Base-by-base conservation (phyloP, 1,140 invertebrate species). In the Brachystomella parvula region DNA sequence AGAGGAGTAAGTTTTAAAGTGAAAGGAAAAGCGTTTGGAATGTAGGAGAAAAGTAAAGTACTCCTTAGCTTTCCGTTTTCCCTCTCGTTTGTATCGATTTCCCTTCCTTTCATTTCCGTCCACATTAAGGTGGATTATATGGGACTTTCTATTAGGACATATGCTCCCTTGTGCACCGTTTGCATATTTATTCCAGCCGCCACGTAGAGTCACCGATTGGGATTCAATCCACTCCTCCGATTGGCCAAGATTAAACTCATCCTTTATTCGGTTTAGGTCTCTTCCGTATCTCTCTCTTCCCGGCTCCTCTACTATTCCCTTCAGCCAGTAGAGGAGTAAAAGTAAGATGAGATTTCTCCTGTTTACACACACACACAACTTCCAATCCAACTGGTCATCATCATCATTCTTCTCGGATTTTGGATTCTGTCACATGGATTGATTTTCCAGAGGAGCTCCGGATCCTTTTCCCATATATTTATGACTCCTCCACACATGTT, bases 11-110 rank as follows among this genome's bases (percentile, higher is more conserved):
- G 15, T 53, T 53, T 53, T 53, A 53, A 53, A 53, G 24, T 53
- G 49, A 53, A 53, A 53, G 49, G 9, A 53, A 53, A 53, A 53
- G 49, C 49, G 49, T 53, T 24, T 53, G 49, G 49, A 24, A 53
- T 53, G 49, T 17, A 53, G 9, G 49, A 53, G 49, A 24, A 53
- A 53, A 53, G 49, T 53, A 53, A 53, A 53, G 21, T 9, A 9
- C 6, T 19, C 19, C 6, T 39, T 6, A 19, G 49, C 49, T 24
- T 53, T 53, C 21, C 24, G 12, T 24, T 26, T 15, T n/a, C n/a
- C 21, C 49, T 53, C 24, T 26, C 49, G 15, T 53, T 53, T 53
- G 49, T 53, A 53, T 53, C 49, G 49, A 53, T 53, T 53, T 53
- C 49, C 49, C 24, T 53, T 26, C 49, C 24, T 53, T 26, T 15